phyloP scores from a whole-genome alignment of 2,888 invertebrate genomes.

The Atethmia centrago region DNA sequence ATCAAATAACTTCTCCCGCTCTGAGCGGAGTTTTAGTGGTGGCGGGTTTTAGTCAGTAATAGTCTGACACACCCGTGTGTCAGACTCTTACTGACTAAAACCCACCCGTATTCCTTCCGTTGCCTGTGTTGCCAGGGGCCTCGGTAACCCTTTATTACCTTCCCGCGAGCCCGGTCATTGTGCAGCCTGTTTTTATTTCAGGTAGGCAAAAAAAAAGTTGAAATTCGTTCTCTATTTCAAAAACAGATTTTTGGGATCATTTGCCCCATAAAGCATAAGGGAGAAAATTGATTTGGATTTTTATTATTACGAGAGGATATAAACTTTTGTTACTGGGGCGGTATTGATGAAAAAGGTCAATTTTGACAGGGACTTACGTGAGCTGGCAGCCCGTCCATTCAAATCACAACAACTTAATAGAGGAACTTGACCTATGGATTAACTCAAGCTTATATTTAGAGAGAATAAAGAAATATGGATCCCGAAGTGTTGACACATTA shows the following conservation, averaged over 20 bases:
- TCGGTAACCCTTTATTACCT: too few relatives aligned
- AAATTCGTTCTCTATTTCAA: not conserved
- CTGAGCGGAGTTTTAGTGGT: too few relatives aligned
- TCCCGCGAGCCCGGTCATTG: too few relatives aligned
- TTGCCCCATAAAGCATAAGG: not conserved
- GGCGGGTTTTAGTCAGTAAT: too few relatives aligned
- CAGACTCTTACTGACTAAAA: too few relatives aligned
- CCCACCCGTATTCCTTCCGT: too few relatives aligned
- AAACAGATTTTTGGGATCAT: slow-evolving; percentile 3
- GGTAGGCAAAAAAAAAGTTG: not conserved
- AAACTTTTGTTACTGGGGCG: slow-evolving; percentile 50
- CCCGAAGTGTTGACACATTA: not conserved
- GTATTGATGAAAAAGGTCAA: slow-evolving; percentile 51
- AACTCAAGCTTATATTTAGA: slow-evolving; percentile 11
- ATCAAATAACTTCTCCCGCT: too few relatives aligned
- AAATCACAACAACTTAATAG: slow-evolving; percentile 31
- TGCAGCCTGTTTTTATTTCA: not conserved
- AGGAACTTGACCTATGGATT: slow-evolving; percentile 22
- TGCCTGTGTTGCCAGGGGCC: too few relatives aligned
- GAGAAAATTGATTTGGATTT: slow-evolving; percentile 27
- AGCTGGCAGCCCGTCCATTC: slow-evolving; percentile 28
- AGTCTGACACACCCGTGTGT: too few relatives aligned
- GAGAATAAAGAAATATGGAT: not conserved
- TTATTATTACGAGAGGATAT: slow-evolving; percentile 48
- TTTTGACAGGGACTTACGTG: slow-evolving; percentile 28